Evolutionary conservation across 2,888 invertebrate genomes (phyloP), one percentile per base, ranked within the genome.

Genomic region (Rhorus exstirpatorius): DNA sequence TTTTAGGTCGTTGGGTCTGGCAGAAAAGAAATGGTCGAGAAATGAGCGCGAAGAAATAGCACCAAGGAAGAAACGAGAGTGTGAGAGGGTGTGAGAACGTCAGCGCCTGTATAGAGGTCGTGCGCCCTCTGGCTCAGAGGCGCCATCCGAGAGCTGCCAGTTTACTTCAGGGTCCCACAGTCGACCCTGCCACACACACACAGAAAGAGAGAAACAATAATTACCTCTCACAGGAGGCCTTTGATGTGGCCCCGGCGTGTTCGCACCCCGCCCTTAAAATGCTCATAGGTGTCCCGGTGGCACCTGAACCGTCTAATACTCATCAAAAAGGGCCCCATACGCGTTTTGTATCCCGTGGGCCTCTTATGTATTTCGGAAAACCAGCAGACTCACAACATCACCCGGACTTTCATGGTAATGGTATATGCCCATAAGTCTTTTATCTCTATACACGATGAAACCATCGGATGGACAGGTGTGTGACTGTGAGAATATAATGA

Each of bases 131-230:
- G n/a, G 21, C 35, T 80, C 84, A 84, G 76, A 86, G 92, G 91
- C 92, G 92, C 92, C 92, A 91, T 89, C 86, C 86, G 49, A 68
- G 41, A 68, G 38, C 41, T 84, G 84, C 81, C 87, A 65, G 58
- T 86, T 86, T 85, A 83, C 85, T 87, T 85, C 86, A 84, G 87
- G 87, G 85, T 83, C 83, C 83, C 78, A 81, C 76, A 84, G 77
- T 77, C 78, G 85, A 86, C 60, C 49, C 14, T 53, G 35, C 46
- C 60, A 60, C 49, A 26, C 72, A 35, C 26, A 60, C 74, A 58
- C 63, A 70, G 84, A 88, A 86, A 90, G 89, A 89, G 87, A 88
- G 91, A 91, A 91, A 91, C 91, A 91, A 92, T 92, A 92, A 92
- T 92, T 92, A 91, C 88, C 90, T 91, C 86, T 89, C 87, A 84